Base-by-base conservation (phyloP, 2,888 invertebrate species). In the Escarpia spicata region DNA sequence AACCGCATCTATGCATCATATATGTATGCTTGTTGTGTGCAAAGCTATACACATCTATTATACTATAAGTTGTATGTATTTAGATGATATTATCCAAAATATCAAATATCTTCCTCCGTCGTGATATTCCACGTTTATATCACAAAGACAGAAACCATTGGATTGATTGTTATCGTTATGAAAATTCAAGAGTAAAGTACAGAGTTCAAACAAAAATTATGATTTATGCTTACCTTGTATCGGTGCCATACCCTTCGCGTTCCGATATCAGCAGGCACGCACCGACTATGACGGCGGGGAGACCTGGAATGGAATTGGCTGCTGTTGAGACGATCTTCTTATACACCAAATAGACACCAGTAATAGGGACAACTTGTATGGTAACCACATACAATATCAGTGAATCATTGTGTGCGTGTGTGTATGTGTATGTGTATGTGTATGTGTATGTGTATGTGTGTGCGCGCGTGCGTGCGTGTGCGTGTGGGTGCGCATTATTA, bases 231-330 rank as follows among this genome's bases (percentile, higher is more conserved):
- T 92, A 94, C 94, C 92, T 92, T 58, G 92, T 90, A 3, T 93
- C 93, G 26, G 91, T 94, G 12, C 94, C 94, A 91, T 94, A 94
- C n/a, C 94, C 94, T 4, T 93, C 93, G 12, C 89, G 91, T 60
- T 91, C 92, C 26, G 94, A 94, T n/a, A 94, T 92, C 43, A 93
- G 93, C 92, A 94, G 60, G 58, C 92, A 92, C 31, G 93, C 92
- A n/a, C 92, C 94, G n/a, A 94, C 94, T 45, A 94, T 94, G 26
- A 92, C 92, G 4, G 92, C 93, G 26, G 94, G 94, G 9, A 94
- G 31, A 4, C 93, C 94, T 94, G 92, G 37, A 93, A 92, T 26
- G n/a, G 10, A 52, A 9, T 9, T 12, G 15, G 52, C 15, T 52
- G 52, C 52, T 12, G 52, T 52, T 52, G 52, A 52, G 15, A 12